Base-by-base conservation (phyloP, 1,140 invertebrate genomes). In the Trypoxylus dichotomus region DNA sequence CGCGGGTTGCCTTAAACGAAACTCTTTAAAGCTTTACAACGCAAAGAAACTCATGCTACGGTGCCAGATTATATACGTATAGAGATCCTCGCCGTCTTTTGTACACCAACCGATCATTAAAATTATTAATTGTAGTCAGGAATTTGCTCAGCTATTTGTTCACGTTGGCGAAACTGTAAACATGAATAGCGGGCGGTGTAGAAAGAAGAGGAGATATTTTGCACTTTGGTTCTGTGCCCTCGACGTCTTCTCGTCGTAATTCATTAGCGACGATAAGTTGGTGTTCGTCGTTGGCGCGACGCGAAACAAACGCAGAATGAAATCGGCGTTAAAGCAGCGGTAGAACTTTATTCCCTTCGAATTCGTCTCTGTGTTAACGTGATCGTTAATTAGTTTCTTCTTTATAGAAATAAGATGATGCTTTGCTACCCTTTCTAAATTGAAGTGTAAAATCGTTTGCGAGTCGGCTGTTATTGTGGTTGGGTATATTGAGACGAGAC, bases 101-200 rank as follows among this genome's bases (percentile, higher is more conserved):
- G 63, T 71, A 24, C 27, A 29, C n/a, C 47, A 54, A 24, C 29
- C 63, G 63, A 71, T 71, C 63, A 71, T 71, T 71, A 71, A 71
- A 71, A 71, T 71, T 71, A 71, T 71, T 71, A 71, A 71, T 71
- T 71, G 63, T 27, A 71, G 63, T 71, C 63, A 71, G 27, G 63
- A 71, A 71, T 71, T 71, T 71, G 25, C 63, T 71, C 29, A 15
- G 63, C 29, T 71, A 71, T 27, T 71, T 71, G 63, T 71, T 71
- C 29, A 19, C 47, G 47, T 54, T 54, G 47, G 24, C 63, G 29
- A 71, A 71, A 71, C 63, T 71, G 63, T 71, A 71, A 71, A 71
- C 29, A 71, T 27, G 63, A 54, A 54, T 19, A 54, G 19, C 47
- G 47, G 19, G 6, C 47, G 47, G 47, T 7, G 47, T 54, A 15